Conservation (phyloP, 2,113 vertebrate species). For the Himantopus leucocephalus region DNA sequence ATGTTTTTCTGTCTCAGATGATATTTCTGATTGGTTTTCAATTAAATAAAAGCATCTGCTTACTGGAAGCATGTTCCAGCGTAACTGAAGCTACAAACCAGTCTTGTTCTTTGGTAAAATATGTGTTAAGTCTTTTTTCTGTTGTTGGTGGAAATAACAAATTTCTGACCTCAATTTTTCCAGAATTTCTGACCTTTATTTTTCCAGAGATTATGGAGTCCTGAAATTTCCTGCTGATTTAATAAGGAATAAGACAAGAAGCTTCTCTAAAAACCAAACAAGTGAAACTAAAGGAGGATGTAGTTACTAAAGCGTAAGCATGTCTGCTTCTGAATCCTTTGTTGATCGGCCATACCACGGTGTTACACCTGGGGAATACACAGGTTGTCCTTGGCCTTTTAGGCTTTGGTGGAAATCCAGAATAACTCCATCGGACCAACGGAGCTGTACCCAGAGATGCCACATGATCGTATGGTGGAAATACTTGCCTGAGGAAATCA, state of each 20-base stretch:
- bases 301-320: background rate
- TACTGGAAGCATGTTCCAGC: background rate
- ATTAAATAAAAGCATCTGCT: slow-evolving; percentile 65
- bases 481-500: background rate
- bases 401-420: background rate
- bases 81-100: background rate
- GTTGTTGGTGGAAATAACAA: background rate
- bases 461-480: accelerated
- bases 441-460: background rate
- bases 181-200: background rate
- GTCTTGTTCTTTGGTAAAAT: background rate
- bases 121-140: background rate
- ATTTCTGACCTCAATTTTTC: background rate
- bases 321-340: background rate
- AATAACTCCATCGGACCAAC: background rate
- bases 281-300: background rate
- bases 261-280: background rate
- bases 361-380: background rate
- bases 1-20: slow-evolving; percentile 28
- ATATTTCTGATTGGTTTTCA: slow-evolving; percentile 52
- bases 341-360: accelerated
- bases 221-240: background rate
- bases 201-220: background rate
- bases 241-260: background rate
- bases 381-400: background rate